Conservation (phyloP, 1,140 invertebrate species). For the Bombus pascuorum region DNA sequence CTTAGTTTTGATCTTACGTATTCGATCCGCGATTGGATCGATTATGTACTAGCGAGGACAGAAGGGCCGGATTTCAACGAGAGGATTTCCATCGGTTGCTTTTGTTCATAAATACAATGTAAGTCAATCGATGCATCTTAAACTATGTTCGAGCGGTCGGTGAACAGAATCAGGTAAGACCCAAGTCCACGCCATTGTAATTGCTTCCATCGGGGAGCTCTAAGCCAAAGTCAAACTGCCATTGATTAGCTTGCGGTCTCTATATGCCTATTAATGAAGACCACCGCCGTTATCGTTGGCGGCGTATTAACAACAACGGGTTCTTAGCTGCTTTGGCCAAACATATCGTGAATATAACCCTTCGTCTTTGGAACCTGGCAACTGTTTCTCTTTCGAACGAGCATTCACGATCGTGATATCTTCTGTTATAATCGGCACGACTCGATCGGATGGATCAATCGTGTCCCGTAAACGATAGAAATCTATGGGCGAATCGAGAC, state of each 20-base stretch:
- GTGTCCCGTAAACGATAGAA: background rate
- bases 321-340: constrained; percentile 44
- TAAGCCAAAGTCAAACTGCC: constrained; percentile 41
- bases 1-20: no score
- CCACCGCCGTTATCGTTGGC: constrained; percentile 42
- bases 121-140: background rate
- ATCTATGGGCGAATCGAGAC: no score
- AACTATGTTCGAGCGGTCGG: background rate
- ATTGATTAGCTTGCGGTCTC: constrained; percentile 42
- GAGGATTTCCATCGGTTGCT: background rate
- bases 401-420: background rate
- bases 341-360: constrained; percentile 26
- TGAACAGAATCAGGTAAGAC: background rate
- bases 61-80: background rate
- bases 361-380: background rate
- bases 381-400: constrained; percentile 20
- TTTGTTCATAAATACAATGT: background rate
- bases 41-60: no score
- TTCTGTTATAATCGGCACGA: background rate
- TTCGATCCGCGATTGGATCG: background rate
- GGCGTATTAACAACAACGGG: constrained; percentile 42
- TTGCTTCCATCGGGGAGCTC: constrained; percentile 6
- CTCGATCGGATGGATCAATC: constrained; percentile 25
- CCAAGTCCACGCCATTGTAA: constrained; percentile 10
- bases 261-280: constrained; percentile 56